These are phyloP conservation scores for Burhinus bistriatus DNA, from an alignment of 2,113 vertebrate genomes.

Conservation along the genomic window DNA sequence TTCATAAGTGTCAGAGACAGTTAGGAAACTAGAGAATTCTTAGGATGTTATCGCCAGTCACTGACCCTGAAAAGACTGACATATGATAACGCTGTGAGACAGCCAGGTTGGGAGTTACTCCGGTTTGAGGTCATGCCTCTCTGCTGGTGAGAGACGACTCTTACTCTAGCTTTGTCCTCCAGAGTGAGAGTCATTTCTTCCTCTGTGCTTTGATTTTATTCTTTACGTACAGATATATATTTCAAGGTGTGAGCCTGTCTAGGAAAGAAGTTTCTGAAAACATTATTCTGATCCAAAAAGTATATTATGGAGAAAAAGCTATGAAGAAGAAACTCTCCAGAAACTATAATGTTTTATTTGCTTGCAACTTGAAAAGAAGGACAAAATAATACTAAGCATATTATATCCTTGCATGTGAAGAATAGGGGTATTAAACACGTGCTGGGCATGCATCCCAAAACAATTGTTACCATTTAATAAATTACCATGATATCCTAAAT, in stretches of 20 bases:
- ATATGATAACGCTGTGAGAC: neutral
- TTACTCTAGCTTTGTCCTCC: neutral
- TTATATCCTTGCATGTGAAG: neutral
- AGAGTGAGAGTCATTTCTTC: neutral
- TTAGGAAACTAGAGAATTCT: neutral
- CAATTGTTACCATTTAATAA: neutral
- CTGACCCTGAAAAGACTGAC: constrained; percentile 20
- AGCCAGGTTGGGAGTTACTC: neutral
- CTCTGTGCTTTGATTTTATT: neutral
- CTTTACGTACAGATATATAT: neutral
- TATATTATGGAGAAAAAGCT: neutral
- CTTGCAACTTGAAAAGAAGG: neutral
- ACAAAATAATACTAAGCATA: neutral
- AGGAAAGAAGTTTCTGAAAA: neutral
- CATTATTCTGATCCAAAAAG: neutral
- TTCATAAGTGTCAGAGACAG: neutral
- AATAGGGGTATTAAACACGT: neutral
- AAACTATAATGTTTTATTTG: neutral
- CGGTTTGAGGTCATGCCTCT: neutral
- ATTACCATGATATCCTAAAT: neutral
- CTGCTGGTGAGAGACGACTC: neutral
- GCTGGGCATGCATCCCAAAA: neutral
- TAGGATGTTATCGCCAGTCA: neutral
- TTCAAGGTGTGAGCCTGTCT: neutral
- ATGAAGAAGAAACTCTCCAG: neutral